Evolutionary conservation across 2,888 invertebrate species (phyloP), one percentile per base, ranked within the genome.

Genomic region (Autographa gamma): DNA sequence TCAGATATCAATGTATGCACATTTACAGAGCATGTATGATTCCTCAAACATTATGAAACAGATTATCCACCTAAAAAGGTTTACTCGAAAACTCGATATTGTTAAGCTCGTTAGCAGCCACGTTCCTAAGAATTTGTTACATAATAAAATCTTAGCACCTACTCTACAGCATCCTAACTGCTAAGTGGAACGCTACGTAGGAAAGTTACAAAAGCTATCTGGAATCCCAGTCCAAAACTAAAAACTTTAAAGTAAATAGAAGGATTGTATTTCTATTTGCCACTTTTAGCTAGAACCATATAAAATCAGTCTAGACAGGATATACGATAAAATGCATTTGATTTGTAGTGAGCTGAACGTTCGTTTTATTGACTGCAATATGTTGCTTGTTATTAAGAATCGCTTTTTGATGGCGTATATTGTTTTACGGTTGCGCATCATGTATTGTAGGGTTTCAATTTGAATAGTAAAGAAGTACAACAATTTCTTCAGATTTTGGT

Each of bases 301-400:
- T 80, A 69, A 77, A 77, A 77, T 18, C 32, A 14, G 80, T 80
- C 80, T 78, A 80, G 81, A 80, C 80, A 67, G 80, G 78, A 81
- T 69, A 61, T 60, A 63, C 63, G 63, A 60, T 56, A 19, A 56
- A 56, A 18, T 25, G 54, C 54, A 48, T 56, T 56, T 56, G 54
- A 56, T 56, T 56, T 25, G 54, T 25, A 56, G 54, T 56, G 54
- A 56, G 9, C 54, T 54, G 13, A 5, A 56, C 19, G 25, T 13
- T 19, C 13, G 19, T 56, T 56, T 19, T 25, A 56, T 56, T 19
- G 25, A 19, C 19, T 25, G 54, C 11, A 56, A 19, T 19, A 54
- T 56, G 13, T 56, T 54, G 19, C 18, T 54, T 56, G 19, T 56
- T 56, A 56, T 54, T 54, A 18, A 19, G 11, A 19, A 56, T 11